Base-by-base conservation (phyloP, 2,888 invertebrate genomes). In the Rhagophthalmus giganteus region DNA sequence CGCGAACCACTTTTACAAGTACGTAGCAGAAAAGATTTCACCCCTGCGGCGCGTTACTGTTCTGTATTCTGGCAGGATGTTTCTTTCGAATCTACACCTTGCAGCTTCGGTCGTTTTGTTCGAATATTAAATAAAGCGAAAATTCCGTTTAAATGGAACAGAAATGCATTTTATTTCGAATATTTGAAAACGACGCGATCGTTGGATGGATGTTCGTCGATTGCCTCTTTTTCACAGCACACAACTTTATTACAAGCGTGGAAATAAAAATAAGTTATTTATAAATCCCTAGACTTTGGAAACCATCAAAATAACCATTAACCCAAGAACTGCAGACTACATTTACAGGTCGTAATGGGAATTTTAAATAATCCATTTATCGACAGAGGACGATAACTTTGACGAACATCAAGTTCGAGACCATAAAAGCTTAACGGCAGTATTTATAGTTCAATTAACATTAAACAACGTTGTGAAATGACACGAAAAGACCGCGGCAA, bases 261-360 rank as follows among this genome's bases (percentile, higher is more conserved):
- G 33, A 24, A 33, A 58, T 60, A 58, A 59, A 60, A 57, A 62
- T 62, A 46, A 60, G 52, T 62, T 62, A 62, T 62, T 62, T 59
- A 62, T 41, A 57, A 61, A 59, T 58, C 59, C 56, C 52, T 30
- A 40, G 56, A 35, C 56, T 55, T 56, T 44, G 42, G 41, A 25
- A 45, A 49, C 54, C 62, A 64, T 65, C 62, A 65, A 65, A 62
- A 61, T 54, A 61, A 54, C 60, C 62, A 64, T 64, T 63, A 61
- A 65, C 56, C 55, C 48, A 51, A 55, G 58, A 63, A 64, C 60
- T 63, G 62, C 59, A 59, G 59, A 59, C 55, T 60, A 61, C 66
- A 63, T 66, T 66, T 66, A 66, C 66, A 66, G 66, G 54, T 65
- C 66, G 65, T 63, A 65, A 62, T 62, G 58, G 58, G 54, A 47